Base-by-base conservation (phyloP, 1,140 invertebrate genomes). In the Dreissena polymorpha region DNA sequence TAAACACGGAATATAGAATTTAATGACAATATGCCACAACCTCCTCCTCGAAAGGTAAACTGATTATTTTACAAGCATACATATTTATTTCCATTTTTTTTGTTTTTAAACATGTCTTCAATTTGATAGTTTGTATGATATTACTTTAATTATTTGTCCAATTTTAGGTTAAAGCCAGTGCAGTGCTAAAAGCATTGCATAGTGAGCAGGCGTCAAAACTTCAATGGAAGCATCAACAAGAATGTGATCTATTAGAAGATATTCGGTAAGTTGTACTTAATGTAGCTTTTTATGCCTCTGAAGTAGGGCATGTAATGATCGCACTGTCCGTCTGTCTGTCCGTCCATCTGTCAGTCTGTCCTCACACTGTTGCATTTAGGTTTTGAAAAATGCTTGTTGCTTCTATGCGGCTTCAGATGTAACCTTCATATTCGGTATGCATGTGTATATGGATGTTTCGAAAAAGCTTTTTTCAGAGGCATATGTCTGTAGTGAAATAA, bases 211-310 rank as follows among this genome's bases (percentile, higher is more conserved):
- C 97, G 70, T 95, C 96, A 10, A 98, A 98, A 93, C 94, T 99
- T 85, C 96, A 97, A 91, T 94, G 96, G 39, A 99, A 99, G 93
- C 98, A 98, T 93, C 97, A 98, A 93, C 97, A 98, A 94, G 98
- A 99, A 92, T 97, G 97, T 93, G 97, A 99, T 92, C 94, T 99
- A 80, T 93, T 99, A 67, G 98, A 99, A 94, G 97, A 98, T 92
- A 96, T 99, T 70, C 95, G 97, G 94, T 95, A 88, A 91, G 89
- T 83, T 27, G 21, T 60, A 60, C 2, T 39, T 39, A 39, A 39
- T 39, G 39, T 39, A 5, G 2, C 39, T 39, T 39, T 39, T 39
- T 39, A 8, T 39, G n/a, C n/a, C n/a, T n/a, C n/a, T n/a, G n/a
- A n/a, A n/a, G n/a, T n/a, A n/a, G n/a, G n/a, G n/a, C n/a, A n/a